Evolutionary conservation across 1,140 invertebrate species (phyloP).

Genomic region (Heliothis virescens): DNA sequence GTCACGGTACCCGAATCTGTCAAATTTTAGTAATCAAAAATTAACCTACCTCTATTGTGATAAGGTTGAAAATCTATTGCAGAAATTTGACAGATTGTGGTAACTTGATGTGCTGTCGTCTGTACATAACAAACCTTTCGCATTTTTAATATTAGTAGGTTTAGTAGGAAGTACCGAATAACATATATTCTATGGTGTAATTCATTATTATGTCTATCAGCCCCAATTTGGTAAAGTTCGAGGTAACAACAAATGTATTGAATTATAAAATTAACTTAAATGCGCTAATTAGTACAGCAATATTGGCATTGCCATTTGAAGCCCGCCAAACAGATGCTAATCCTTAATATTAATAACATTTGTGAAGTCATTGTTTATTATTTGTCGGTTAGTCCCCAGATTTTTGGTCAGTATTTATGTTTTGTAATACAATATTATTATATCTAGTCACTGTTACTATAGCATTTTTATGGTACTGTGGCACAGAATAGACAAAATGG

Average conservation of each 20-base stretch:
- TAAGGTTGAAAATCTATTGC: too few relatives aligned
- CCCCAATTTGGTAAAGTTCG: not conserved
- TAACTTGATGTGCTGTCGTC: too few relatives aligned
- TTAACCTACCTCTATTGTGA: too few relatives aligned
- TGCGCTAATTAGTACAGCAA: not conserved
- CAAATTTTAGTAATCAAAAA: too few relatives aligned
- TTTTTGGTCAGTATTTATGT: conserved; percentile 2
- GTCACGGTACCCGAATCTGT: too few relatives aligned
- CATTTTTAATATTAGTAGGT: too few relatives aligned
- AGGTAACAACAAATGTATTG: conserved; percentile 17
- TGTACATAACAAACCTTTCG: too few relatives aligned
- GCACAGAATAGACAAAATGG: too few relatives aligned
- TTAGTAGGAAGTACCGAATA: too few relatives aligned
- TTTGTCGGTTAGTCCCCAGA: not conserved
- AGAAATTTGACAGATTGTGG: too few relatives aligned
- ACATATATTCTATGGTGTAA: too few relatives aligned
- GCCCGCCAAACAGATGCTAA: not conserved
- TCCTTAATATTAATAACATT: not conserved
- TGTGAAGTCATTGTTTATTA: not conserved
- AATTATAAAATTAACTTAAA: not conserved
- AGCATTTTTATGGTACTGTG: not conserved
- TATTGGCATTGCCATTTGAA: not conserved
- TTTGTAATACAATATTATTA: not conserved
- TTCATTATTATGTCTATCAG: too few relatives aligned
- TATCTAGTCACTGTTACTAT: not conserved